phyloP scores from a whole-genome alignment of 2,113 vertebrate genomes.

The Artemisiospiza belli region DNA sequence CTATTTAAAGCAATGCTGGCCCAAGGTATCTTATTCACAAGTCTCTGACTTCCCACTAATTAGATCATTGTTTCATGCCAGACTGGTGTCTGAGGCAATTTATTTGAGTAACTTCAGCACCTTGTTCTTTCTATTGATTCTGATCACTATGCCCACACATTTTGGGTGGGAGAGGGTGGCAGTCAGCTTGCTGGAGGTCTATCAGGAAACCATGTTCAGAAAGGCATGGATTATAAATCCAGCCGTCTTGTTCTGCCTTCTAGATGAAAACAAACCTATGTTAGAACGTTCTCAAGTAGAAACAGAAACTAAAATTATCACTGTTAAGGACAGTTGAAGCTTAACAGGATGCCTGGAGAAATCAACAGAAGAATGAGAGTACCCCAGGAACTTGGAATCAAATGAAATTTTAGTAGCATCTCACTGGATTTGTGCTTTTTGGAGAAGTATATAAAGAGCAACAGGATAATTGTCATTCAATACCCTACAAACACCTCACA shows the following conservation, averaged over 20 bases:
- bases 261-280: neutral
- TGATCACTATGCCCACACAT: accelerated
- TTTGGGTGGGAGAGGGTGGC: neutral
- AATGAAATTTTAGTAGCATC: neutral
- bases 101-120: neutral
- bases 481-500: neutral
- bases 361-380: neutral
- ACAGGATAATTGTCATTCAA: neutral
- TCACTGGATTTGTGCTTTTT: neutral
- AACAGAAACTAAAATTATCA: neutral
- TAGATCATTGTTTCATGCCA: neutral
- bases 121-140: neutral
- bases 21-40: neutral
- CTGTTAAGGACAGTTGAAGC: neutral
- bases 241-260: neutral
- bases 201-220: neutral
- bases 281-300: neutral
- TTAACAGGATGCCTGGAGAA: neutral
- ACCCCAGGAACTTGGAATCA: neutral
- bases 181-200: neutral
- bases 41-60: neutral
- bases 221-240: neutral
- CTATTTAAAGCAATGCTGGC: neutral
- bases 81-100: neutral
- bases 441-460: neutral